These are phyloP conservation scores for Agrochola litura DNA, from an alignment of 2,888 invertebrate genomes.

Conservation along the genomic window DNA sequence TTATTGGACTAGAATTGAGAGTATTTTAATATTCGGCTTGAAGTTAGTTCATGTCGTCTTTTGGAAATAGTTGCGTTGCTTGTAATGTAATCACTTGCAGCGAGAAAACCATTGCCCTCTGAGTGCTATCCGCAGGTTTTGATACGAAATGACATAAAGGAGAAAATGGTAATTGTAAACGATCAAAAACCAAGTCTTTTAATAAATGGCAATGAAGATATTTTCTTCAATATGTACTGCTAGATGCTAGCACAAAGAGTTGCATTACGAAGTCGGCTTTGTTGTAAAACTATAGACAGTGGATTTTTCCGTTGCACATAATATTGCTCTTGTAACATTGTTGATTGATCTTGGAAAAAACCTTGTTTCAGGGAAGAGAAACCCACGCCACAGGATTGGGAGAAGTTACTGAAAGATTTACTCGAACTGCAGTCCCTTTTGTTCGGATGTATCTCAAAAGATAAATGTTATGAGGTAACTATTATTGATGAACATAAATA, in stretches of 20 bases:
- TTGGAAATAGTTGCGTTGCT: background rate
- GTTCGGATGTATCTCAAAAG: slow-evolving; percentile 89
- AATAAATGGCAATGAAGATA: background rate
- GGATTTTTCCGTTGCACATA: slow-evolving; percentile 11
- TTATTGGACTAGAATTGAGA: too few species aligned
- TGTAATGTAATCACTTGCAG: background rate
- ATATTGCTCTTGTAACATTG: background rate
- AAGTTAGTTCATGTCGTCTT: background rate
- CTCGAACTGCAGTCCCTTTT: slow-evolving; percentile 91
- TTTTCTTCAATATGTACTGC: background rate
- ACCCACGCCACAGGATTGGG: slow-evolving; percentile 90
- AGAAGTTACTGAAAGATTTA: slow-evolving; percentile 92
- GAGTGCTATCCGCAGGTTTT: background rate
- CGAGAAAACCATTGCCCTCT: background rate
- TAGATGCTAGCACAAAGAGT: background rate
- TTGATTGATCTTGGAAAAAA: background rate
- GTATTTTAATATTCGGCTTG: background rate
- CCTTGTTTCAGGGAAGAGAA: slow-evolving; percentile 76
- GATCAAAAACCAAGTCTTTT: background rate
- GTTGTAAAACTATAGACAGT: background rate
- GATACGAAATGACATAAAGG: background rate
- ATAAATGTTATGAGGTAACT: slow-evolving; percentile 88
- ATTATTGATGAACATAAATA: background rate
- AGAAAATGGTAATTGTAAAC: background rate
- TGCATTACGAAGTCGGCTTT: background rate